Evolutionary conservation across 2,797 vertebrate species (phyloP).

Genomic region (Vultur gryphus): DNA sequence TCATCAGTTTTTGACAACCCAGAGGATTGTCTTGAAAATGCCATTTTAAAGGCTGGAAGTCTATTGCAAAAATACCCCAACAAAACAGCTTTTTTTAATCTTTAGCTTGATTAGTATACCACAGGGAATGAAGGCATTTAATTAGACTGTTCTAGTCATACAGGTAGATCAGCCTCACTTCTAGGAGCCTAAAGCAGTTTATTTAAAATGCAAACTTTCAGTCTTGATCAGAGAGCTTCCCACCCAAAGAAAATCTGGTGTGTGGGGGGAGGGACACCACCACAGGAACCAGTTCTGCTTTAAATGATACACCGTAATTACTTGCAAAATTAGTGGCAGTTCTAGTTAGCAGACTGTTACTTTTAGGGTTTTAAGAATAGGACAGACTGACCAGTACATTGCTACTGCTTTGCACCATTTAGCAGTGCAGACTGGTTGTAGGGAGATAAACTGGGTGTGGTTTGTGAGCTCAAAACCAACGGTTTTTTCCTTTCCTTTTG

Average conservation of each 20-base stretch:
- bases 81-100: neutral
- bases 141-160: neutral
- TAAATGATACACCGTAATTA: fast-evolving
- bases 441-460: neutral
- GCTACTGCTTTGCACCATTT: neutral
- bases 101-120: neutral
- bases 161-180: neutral
- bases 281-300: neutral
- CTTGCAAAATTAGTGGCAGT: neutral
- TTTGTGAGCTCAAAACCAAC: neutral
- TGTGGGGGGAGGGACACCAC: too few relatives aligned
- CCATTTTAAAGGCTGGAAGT: neutral
- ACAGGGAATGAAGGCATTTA: neutral
- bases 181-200: neutral
- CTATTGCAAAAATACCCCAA: neutral
- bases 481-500: fast-evolving
- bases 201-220: neutral
- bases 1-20: neutral
- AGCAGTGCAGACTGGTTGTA: neutral
- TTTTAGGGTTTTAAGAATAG: neutral
- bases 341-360: neutral
- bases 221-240: neutral
- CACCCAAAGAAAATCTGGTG: neutral
- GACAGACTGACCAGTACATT: neutral
- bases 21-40: neutral